These are phyloP conservation scores for Lasioglossum pauxillum DNA, from an alignment of 2,888 invertebrate species.

Conservation along the genomic window DNA sequence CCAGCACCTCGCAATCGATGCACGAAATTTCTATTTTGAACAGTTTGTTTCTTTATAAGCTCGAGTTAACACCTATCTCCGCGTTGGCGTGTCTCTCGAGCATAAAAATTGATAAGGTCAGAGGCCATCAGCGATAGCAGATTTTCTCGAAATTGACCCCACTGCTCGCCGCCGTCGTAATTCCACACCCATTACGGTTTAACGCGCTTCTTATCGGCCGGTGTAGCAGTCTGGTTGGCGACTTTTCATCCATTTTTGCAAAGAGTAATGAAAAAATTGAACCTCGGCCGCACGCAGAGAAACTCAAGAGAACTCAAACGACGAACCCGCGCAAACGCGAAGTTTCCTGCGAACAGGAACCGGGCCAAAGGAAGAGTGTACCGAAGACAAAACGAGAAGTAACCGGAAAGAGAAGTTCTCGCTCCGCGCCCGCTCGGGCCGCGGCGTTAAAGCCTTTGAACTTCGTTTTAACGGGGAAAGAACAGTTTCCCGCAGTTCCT, in stretches of 20 bases:
- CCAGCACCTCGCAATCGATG: too few relatives aligned
- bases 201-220: constrained; percentile 51
- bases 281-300: neutral
- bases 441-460: constrained; percentile 40
- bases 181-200: constrained; percentile 61
- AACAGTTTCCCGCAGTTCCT: constrained; percentile 35
- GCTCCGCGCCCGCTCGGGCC: constrained; percentile 1
- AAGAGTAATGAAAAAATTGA: neutral
- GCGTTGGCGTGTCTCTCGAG: neutral
- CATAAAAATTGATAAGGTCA: neutral
- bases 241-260: neutral
- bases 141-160: neutral
- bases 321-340: constrained; percentile 9
- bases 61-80: neutral
- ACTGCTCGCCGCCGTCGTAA: constrained; percentile 22
- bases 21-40: too few relatives aligned
- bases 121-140: neutral
- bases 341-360: neutral
- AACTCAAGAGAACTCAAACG: neutral
- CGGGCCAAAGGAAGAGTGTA: neutral
- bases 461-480: constrained; percentile 29
- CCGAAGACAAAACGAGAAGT: constrained; percentile 43
- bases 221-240: constrained; percentile 28
- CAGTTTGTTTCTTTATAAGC: neutral
- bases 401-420: constrained; percentile 27